These are phyloP conservation scores for Xiphias gladius DNA, from an alignment of 2,113 vertebrate species.

Conservation along the genomic window DNA sequence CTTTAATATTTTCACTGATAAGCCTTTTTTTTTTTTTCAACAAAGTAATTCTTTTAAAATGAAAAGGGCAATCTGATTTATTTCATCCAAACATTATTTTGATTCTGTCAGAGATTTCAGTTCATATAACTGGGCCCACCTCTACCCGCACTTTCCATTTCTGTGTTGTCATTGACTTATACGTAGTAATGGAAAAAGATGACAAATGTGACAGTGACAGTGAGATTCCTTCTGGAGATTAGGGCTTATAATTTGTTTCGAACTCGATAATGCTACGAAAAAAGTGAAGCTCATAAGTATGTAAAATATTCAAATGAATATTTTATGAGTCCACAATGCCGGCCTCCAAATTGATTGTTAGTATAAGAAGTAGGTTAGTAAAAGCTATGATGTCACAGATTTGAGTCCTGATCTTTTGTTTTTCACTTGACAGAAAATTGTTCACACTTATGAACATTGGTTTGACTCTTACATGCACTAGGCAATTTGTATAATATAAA, in stretches of 20 bases:
- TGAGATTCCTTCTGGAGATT: constrained; percentile 51
- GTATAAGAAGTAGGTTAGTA: constrained; percentile 60
- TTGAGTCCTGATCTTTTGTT: constrained; percentile 34
- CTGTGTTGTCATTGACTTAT: constrained; percentile 28
- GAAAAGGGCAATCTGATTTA: constrained; percentile 14
- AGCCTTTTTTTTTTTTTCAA: background rate
- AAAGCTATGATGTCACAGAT: constrained; percentile 48
- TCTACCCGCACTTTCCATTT: constrained; percentile 19
- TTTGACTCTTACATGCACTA: constrained; percentile 32
- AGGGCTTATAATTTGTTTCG: constrained; percentile 56
- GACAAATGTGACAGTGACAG: constrained; percentile 41
- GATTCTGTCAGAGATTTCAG: constrained; percentile 27
- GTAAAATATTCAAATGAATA: constrained; percentile 62
- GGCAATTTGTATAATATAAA: constrained; percentile 16
- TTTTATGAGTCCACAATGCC: constrained; percentile 63
- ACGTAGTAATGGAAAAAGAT: constrained; percentile 27
- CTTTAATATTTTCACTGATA: constrained; percentile 12
- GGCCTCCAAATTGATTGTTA: constrained; percentile 55
- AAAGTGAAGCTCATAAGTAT: constrained; percentile 49
- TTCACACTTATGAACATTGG: constrained; percentile 10
- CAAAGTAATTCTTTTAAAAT: constrained; percentile 11
- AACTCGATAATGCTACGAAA: constrained; percentile 52
- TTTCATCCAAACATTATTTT: constrained; percentile 22
- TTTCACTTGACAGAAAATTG: constrained; percentile 7
- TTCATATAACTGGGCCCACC: background rate